Evolutionary conservation across 2,797 vertebrate genomes (phyloP), one percentile per base, ranked within the genome.

Genomic region (Poecile montanus): DNA sequence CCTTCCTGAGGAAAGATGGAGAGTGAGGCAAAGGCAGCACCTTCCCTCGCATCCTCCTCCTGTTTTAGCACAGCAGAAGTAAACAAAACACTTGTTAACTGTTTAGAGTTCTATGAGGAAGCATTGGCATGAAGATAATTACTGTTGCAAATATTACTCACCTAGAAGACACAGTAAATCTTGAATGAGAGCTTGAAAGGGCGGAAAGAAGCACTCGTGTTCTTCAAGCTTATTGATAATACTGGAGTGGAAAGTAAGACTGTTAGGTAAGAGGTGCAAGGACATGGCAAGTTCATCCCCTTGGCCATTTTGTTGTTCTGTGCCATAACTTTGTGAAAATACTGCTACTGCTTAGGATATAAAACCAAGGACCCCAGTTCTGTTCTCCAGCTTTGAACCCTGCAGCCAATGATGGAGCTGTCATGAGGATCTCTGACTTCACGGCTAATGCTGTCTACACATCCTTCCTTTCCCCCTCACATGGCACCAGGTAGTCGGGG

Each of bases 161-260:
- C 99, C 98, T 60, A 99, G 97, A 88, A 98, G 95, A 53, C 97
- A 85, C 62, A 99, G 97, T 54, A 99, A 96, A 13, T 98, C 98
- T 81, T 97, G 95, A 57, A 98, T 91, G 77, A 99, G 98, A 60
- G 97, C 97, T 60, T 98, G 98, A 97, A 99, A 99, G 2, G 98
- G 98, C 8, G 98, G 98, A 60, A 99, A 99, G 97, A 99, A 99
- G 86, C 98, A 97, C 9, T 99, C 98, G 0, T 99, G 98, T 92
- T 99, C 98, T 98, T 98, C 98, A 76, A 99, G 94, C 91, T 98
- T 99, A 82, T 83, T 58, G n/a, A 99, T 98, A 92, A 99, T 98
- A 78, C 99, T 99, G 97, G 53, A 96, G 97, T 3, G 16, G 36
- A 48, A 91, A 81, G 60, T 9, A 38, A 88, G 45, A 75, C 16